Percentiles rank a stretch among this genome's conserved stretches.
phyloP scores from a whole-genome alignment of 2,888 invertebrate species.

The Drosophila suboccidentalis region DNA sequence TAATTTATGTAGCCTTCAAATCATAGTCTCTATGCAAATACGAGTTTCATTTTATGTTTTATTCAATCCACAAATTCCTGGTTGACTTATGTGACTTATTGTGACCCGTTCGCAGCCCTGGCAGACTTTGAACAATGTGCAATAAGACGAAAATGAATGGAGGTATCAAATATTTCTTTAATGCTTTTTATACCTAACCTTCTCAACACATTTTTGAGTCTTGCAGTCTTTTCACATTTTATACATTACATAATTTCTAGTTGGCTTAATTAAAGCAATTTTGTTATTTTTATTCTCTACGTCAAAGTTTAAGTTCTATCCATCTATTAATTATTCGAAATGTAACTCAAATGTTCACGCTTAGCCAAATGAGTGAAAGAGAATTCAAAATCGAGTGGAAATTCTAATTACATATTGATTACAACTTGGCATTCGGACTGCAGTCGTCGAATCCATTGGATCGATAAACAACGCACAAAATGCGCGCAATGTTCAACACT shows the following conservation, averaged over 20 bases:
- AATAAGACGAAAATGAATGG: background rate
- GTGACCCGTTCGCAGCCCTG: too few species aligned
- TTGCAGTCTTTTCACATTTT: background rate
- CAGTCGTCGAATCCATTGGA: background rate
- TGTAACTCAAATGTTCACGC: background rate
- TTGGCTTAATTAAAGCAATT: background rate
- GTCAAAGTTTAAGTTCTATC: background rate
- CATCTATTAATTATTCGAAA: background rate
- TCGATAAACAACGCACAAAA: background rate
- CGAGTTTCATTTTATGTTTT: background rate
- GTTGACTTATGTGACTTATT: background rate
- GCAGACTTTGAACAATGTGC: background rate
- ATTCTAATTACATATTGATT: conserved; percentile 1
- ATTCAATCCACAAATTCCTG: background rate
- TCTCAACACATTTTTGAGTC: background rate
- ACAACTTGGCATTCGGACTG: too few species aligned
- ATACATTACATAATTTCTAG: background rate
- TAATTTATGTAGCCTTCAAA: background rate
- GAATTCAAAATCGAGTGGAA: background rate
- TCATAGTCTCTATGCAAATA: background rate
- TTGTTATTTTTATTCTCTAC: background rate
- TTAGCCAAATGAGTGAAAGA: background rate
- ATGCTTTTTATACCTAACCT: background rate
- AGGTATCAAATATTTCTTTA: background rate
- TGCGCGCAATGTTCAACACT: background rate